A percentile compares a stretch with the other conserved stretches of the same genome.
phyloP scores from a whole-genome alignment of 2,113 vertebrate genomes.

The Lycaon pictus region DNA sequence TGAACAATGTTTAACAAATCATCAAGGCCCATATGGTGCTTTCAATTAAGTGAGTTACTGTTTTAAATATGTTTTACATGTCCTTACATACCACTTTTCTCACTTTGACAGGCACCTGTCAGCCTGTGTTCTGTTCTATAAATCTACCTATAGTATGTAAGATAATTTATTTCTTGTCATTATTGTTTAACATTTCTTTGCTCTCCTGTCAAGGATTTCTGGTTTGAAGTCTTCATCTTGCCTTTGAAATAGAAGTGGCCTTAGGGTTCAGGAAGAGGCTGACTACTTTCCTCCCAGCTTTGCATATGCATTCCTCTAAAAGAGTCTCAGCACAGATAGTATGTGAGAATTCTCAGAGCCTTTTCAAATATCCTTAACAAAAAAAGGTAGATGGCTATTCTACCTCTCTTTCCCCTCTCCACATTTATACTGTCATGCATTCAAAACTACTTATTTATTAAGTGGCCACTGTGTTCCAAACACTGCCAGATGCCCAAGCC shows the following conservation, averaged over 20 bases:
- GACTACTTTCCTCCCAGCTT: not conserved
- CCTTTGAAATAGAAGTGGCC: not conserved
- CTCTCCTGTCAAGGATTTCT: not conserved
- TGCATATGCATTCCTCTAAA: not conserved
- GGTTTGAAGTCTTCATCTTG: not conserved
- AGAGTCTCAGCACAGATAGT: not conserved
- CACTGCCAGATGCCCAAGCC: not conserved
- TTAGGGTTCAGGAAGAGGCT: not conserved
- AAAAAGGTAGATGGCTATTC: not conserved
- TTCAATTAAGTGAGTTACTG: not conserved
- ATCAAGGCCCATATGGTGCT: not conserved
- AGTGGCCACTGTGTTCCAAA: not conserved
- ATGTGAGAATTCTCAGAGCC: not conserved
- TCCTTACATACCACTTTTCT: not conserved
- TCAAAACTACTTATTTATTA: not conserved
- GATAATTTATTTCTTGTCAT: not conserved
- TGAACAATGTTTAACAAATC: not conserved
- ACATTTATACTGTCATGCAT: not conserved
- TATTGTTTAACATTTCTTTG: constrained; percentile 6
- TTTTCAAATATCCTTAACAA: constrained; percentile 16
- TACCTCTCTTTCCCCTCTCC: not conserved
- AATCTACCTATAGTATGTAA: not conserved
- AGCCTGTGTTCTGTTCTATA: not conserved
- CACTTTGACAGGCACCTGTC: not conserved
- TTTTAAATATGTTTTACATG: not conserved